Percentiles rank a stretch among this genome's conserved stretches.
Conservation (phyloP, 2,888 invertebrate genomes). For the Caenorhabditis angaria region DNA sequence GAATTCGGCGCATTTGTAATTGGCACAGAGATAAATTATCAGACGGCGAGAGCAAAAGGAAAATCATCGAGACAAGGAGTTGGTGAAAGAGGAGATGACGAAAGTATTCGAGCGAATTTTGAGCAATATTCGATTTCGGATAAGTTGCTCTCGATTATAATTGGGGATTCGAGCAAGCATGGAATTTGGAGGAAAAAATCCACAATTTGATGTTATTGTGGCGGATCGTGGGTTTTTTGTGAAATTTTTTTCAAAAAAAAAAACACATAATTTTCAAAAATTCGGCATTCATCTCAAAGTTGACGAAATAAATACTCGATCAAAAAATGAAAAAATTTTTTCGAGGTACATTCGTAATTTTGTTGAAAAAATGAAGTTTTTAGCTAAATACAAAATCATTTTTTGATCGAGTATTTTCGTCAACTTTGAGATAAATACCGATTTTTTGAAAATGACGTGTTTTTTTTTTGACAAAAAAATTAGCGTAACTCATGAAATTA, state of each 20-base stretch:
- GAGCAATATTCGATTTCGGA: conserved; percentile 80
- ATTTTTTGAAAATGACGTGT: too few relatives aligned
- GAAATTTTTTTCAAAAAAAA: too few relatives aligned
- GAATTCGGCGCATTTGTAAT: conserved; percentile 86
- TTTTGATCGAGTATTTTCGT: too few relatives aligned
- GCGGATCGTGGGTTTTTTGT: conserved; percentile 81
- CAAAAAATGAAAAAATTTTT: too few relatives aligned
- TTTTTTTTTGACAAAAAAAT: not conserved
- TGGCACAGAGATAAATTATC: conserved; percentile 87
- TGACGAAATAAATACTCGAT: too few relatives aligned
- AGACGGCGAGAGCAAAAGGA: conserved; percentile 85
- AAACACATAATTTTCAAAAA: too few relatives aligned
- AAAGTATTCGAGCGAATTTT: conserved; percentile 88
- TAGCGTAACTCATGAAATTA: not conserved
- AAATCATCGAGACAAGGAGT: conserved; percentile 75
- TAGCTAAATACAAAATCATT: too few relatives aligned
- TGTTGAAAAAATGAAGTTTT: too few relatives aligned
- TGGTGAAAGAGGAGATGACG: conserved; percentile 78
- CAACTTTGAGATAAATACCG: too few relatives aligned
- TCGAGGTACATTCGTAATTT: too few relatives aligned
- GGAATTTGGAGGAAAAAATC: conserved; percentile 79
- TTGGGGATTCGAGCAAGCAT: conserved; percentile 88
- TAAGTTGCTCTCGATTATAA: conserved; percentile 85
- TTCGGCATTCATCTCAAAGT: too few relatives aligned
- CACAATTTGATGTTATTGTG: conserved; percentile 88